Evolutionary conservation across 2,797 vertebrate species (phyloP).

Genomic region (Telmatherina bonti): DNA sequence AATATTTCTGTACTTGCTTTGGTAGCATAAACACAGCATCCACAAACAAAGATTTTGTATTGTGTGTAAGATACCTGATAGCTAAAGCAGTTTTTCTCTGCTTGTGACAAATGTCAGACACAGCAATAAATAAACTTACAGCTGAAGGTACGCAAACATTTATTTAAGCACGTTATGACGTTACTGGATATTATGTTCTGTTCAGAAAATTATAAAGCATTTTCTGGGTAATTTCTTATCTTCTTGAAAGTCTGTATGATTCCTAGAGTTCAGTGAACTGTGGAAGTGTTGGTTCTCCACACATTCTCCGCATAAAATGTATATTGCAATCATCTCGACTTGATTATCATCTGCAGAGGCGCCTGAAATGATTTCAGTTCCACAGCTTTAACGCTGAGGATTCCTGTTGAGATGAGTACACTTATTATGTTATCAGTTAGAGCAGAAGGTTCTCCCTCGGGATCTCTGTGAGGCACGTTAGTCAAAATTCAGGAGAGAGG

Average conservation of each 20-base stretch:
- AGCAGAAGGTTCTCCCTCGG: neutral
- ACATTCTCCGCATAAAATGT: conserved; percentile 1
- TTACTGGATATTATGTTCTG: neutral
- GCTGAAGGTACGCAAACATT: neutral
- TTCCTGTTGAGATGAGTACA: neutral
- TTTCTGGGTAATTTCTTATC: neutral
- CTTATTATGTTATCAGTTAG: neutral
- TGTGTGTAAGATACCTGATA: too few species aligned
- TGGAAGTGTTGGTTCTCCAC: neutral
- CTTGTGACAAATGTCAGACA: too few species aligned
- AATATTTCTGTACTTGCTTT: neutral
- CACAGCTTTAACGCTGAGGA: neutral
- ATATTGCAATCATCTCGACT: neutral
- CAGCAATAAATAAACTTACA: neutral
- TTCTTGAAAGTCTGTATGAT: neutral
- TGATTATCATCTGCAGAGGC: neutral
- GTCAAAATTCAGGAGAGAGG: neutral
- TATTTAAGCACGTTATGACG: too few species aligned
- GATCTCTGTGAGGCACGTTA: conserved; percentile 15
- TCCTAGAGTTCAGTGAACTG: neutral
- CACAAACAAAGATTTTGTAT: too few species aligned
- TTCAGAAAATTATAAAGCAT: conserved; percentile 2
- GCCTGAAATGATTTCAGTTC: neutral
- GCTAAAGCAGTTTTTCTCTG: too few species aligned
- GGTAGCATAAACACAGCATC: neutral